Conservation (phyloP, 1,140 invertebrate genomes). For the Stenopsyche tienmushanensis region DNA sequence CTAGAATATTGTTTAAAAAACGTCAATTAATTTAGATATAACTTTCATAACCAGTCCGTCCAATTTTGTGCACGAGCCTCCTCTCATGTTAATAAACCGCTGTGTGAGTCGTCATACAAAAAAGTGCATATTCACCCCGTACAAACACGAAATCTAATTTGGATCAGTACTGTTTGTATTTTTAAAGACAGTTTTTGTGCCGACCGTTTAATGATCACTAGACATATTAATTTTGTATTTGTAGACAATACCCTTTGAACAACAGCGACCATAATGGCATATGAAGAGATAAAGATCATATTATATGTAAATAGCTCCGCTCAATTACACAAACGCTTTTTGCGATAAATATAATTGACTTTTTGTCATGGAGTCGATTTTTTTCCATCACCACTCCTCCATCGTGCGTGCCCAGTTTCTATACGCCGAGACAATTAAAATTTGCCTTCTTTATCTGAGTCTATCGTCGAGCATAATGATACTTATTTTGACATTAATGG, state of each 20-base stretch:
- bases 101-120: no score
- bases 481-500: background rate
- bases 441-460: background rate
- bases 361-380: slow-evolving; percentile 4
- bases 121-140: background rate
- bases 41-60: no score
- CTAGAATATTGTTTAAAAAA: no score
- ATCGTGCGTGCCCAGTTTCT: background rate
- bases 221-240: no score
- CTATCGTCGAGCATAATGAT: background rate
- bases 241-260: no score
- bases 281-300: slow-evolving; percentile 14
- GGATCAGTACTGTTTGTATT: background rate
- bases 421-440: background rate
- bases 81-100: no score
- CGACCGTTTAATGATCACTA: no score
- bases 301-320: slow-evolving; percentile 15
- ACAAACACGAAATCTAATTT: background rate
- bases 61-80: no score
- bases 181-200: background rate
- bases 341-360: slow-evolving; percentile 9
- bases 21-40: no score
- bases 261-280: no score
- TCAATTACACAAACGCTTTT: slow-evolving; percentile 7
- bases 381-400: background rate